Base-by-base conservation (phyloP, 1,140 invertebrate species). In the Akabosia matsudoensis region DNA sequence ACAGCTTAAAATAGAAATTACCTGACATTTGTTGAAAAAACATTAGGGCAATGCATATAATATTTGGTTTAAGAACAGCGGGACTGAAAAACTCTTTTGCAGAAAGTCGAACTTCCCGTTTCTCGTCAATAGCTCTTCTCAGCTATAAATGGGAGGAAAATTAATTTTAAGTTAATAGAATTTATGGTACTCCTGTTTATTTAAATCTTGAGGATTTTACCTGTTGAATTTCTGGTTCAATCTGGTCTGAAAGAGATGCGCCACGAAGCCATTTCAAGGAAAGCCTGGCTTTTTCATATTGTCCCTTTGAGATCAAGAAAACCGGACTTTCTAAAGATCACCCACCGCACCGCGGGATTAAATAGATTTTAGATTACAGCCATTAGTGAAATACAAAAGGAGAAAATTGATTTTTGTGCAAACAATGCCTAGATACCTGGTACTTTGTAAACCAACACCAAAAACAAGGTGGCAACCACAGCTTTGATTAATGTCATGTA, bases 11-110 rank as follows among this genome's bases (percentile, higher is more conserved):
- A 45, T 72, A 13, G n/a, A n/a, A n/a, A n/a, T n/a, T 92, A 54
- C 94, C 93, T 73, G 90, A 91, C 31, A 95, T 85, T 83, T 96
- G 94, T 82, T 96, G 93, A 83, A 95, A 92, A 70, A 93, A 85
- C 92, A 96, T 93, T 0, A 96, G 85, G 13, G 90, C 89, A 74
- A 92, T 88, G 61, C 88, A 90, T 34, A 96, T 92, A 1, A 90
- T 74, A n/a, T 95, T 83, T 10, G 90, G 91, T 84, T 90, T 93
- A 4, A 77, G 34, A 34, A 79, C 76, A 18, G 52, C 24, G 30
- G 76, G 74, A 34, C 73, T 51, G 24, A 79, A 74, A 28, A 79
- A 75, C 24, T 77, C 74, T 33, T 76, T 77, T 3, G 70, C 56
- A 24, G 73, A 61, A 1, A 75, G 34, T 37, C 61, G 74, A 24